Base-by-base conservation (phyloP, 2,888 invertebrate species). In the Axea sp. region DNA sequence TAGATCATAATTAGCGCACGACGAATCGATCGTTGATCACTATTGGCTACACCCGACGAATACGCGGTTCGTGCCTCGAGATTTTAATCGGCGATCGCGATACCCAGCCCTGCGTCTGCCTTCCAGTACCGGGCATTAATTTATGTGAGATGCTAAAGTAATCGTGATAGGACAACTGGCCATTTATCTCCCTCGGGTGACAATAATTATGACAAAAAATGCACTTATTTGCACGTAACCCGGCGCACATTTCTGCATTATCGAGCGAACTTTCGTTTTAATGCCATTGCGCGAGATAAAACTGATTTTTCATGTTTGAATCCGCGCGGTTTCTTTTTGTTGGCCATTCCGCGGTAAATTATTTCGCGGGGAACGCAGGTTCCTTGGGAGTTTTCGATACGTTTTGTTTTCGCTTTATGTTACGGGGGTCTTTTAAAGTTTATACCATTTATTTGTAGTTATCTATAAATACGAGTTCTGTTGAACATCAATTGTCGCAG, bases 51-150 rank as follows among this genome's bases (percentile, higher is more conserved):
- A 8, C 22, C 30, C 41, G 53, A 64, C 59, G 68, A 74, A 74
- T 74, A 68, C 68, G 45, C 57, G 19, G 69, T 74, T 74, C 74
- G 74, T 74, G 74, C 65, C 37, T 17, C 30, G 65, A 69, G 74
- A 74, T 74, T 53, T 53, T 69, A 74, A 74, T 74, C 74, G 60
- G 15, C 33, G 19, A 68, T 64, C 69, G 57, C 53, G 62, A 64
- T 69, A 60, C 43, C 43, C 22, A 41, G 43, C 15, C 57, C 51
- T 62, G 67, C 65, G 67, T 68, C 73, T 68, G 15, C 37, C 57
- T 69, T 65, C 65, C 47, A 69, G 64, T 59, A 69, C 69, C 53
- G 33, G 43, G 33, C 57, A 65, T 69, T 69, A 74, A 74, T 74
- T 74, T 69, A 74, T 74, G 74, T 47, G 64, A 45, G 60, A 59